A percentile compares a stretch with the other conserved stretches of the same genome.
Evolutionary conservation across 2,888 invertebrate genomes (phyloP).

Genomic region (Ornithoptera alexandrae): DNA sequence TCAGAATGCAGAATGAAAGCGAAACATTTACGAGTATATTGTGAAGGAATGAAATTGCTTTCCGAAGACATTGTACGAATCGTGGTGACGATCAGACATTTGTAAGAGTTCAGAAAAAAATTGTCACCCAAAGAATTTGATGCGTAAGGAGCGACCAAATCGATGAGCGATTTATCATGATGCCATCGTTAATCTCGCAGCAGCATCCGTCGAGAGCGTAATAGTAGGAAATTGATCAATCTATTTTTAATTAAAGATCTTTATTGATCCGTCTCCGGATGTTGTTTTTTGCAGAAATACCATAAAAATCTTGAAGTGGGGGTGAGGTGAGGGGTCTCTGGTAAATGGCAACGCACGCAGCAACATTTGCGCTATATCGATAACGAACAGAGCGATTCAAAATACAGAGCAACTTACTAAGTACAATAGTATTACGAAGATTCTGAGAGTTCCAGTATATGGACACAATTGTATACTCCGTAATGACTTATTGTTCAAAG

Average conservation of each 20-base stretch:
- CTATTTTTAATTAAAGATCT: not conserved
- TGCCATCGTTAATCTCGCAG: not conserved
- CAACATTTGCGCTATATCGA: too few relatives aligned
- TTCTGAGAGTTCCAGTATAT: too few relatives aligned
- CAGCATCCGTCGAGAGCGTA: not conserved
- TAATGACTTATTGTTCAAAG: too few relatives aligned
- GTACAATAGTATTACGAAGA: too few relatives aligned
- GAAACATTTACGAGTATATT: too few relatives aligned
- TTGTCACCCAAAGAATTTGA: not conserved
- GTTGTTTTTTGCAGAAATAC: not conserved
- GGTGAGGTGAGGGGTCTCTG: too few relatives aligned
- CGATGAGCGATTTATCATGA: not conserved
- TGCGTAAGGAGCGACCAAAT: not conserved
- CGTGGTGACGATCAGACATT: not conserved
- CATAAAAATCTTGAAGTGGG: too few relatives aligned
- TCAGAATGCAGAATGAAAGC: too few relatives aligned
- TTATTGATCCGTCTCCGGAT: not conserved
- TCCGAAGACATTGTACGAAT: not conserved
- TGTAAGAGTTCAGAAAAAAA: not conserved
- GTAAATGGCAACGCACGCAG: too few relatives aligned
- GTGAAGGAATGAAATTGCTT: not conserved
- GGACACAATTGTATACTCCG: too few relatives aligned
- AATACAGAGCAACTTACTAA: too few relatives aligned
- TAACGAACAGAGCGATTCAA: too few relatives aligned
- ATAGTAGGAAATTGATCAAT: not conserved